phyloP scores from a whole-genome alignment of 2,888 invertebrate genomes.

The Cosmia trapezina region DNA sequence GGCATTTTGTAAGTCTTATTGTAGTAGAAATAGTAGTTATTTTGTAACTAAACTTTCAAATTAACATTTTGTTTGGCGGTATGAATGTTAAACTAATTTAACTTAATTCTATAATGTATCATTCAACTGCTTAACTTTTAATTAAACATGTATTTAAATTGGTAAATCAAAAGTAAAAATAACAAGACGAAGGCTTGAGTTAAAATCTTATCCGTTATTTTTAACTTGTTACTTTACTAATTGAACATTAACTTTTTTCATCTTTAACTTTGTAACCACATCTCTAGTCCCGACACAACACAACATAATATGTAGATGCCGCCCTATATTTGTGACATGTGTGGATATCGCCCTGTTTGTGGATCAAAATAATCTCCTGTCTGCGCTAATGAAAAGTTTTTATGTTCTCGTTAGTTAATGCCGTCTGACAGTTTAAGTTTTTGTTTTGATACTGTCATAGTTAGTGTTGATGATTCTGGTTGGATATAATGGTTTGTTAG shows the following conservation, averaged over 20 bases:
- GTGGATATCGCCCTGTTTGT: conserved; percentile 56
- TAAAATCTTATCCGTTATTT: neutral
- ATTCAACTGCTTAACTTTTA: neutral
- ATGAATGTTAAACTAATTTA: no score
- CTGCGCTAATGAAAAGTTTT: conserved; percentile 59
- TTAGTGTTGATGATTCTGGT: conserved; percentile 22
- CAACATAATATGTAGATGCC: conserved; percentile 33
- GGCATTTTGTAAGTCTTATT: neutral
- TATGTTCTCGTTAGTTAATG: conserved; percentile 50
- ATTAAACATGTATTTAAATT: neutral
- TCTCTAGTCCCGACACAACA: conserved; percentile 25
- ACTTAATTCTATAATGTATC: no score
- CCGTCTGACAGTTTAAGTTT: conserved; percentile 44
- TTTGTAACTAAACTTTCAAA: neutral
- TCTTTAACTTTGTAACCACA: neutral
- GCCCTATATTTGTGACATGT: conserved; percentile 48
- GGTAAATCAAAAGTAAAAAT: neutral
- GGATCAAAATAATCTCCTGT: conserved; percentile 61
- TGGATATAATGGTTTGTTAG: neutral
- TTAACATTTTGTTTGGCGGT: neutral
- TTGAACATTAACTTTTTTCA: neutral
- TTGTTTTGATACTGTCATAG: conserved; percentile 43
- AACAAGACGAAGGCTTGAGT: no score
- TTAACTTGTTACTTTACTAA: no score
- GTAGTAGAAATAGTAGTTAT: neutral